Base-by-base conservation (phyloP, 2,113 vertebrate genomes). In the Lota lota region DNA sequence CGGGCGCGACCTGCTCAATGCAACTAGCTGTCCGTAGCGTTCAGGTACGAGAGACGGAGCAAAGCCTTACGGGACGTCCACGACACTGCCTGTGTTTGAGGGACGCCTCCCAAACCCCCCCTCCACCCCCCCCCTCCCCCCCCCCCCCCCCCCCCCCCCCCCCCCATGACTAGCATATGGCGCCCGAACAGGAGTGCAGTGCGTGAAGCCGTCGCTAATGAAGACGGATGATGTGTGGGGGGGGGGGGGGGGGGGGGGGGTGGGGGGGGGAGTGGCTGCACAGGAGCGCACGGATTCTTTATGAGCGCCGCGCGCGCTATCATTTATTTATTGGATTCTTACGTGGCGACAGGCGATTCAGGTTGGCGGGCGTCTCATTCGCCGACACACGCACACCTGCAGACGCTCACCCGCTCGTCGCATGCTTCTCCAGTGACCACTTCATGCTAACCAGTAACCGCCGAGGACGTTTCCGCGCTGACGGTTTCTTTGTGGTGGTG, bases 131-230 rank as follows among this genome's bases (percentile, higher is more conserved):
- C 28, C 2, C 28, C 4, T 5, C 4, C 24, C 4, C 24, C 24
- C 24, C 24, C 28, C 2, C 28, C 4, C 28, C 4, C 28, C 28
- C 28, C 28, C 28, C 28, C 28, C 28, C 28, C 53, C 75, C 76
- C 80, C 79, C 70, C 79, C 84, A 75, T 81, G 72, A 83, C 82
- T 64, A 85, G 85, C 90, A 91, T 90, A 91, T 89, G 88, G 89
- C 84, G 86, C 85, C 87, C 77, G 83, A 79, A 86, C 83, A 74
- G 80, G 81, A 90, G 85, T 28, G 28, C 28, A 5, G 28, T 28
- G 87, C 89, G 78, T 87, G 82, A 84, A 90, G 87, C 87, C 87
- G 85, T 89, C 83, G 83, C 89, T 92, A 92, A 92, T 90, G 90
- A 92, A 91, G 91, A 93, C 84, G 70, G 91, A 93, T 90, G 90